Percentiles rank a stretch among this genome's conserved stretches.
These are phyloP conservation scores for Zophobas morio DNA, from an alignment of 1,140 invertebrate species.

Conservation along the genomic window DNA sequence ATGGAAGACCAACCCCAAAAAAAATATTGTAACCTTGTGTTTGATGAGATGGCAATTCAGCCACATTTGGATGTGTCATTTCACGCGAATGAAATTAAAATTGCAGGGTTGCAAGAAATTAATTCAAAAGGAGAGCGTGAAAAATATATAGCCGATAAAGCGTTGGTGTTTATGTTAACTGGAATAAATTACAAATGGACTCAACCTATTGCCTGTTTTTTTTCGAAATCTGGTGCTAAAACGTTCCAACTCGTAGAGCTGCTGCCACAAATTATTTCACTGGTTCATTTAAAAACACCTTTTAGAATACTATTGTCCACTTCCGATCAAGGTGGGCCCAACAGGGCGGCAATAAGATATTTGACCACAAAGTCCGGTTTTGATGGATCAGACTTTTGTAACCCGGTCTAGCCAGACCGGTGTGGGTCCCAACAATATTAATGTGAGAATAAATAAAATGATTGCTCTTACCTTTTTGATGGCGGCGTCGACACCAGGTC, in stretches of 20 bases:
- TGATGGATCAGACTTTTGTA: neutral
- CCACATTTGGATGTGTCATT: conserved; percentile 4
- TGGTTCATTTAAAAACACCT: neutral
- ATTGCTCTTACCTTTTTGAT: too few species aligned
- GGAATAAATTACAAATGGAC: neutral
- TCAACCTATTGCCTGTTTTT: conserved; percentile 7
- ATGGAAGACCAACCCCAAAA: neutral
- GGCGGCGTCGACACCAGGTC: too few species aligned
- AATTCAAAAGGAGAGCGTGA: neutral
- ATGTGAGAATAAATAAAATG: too few species aligned
- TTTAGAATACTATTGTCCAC: neutral
- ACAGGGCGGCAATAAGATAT: neutral
- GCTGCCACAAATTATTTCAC: neutral
- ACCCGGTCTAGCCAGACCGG: too few species aligned
- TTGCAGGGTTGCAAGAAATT: neutral
- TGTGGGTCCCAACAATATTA: too few species aligned
- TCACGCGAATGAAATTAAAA: neutral
- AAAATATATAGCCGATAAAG: neutral
- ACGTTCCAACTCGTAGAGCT: neutral
- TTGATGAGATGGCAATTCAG: neutral
- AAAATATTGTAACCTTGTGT: neutral
- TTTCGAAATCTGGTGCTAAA: neutral
- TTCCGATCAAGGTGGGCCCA: neutral
- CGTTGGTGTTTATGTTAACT: neutral
- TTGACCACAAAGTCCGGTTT: neutral